Evolutionary conservation across 1,140 invertebrate species (phyloP).

Genomic region (Drosophila varians): DNA sequence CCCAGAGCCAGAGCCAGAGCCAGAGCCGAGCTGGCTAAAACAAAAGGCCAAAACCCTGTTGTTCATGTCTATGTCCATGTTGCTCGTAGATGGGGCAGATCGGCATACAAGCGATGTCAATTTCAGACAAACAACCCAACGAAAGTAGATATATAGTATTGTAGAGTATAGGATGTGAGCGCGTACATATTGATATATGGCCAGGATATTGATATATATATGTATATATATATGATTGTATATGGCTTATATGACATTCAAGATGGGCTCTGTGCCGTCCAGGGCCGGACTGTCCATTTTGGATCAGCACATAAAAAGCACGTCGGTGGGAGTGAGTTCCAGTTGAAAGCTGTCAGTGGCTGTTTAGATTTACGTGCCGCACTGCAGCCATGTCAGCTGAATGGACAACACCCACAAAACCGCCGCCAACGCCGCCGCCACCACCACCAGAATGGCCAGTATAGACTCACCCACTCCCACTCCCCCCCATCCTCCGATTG

Average conservation of each 20-base stretch:
- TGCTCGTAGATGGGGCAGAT: neutral
- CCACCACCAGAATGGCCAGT: neutral
- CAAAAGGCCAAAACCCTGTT: constrained; percentile 58
- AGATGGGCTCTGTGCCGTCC: constrained; percentile 52
- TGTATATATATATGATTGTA: constrained; percentile 9
- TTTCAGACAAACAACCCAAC: constrained; percentile 73
- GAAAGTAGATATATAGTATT: constrained; percentile 31
- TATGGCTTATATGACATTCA: constrained; percentile 49
- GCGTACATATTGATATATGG: constrained; percentile 60
- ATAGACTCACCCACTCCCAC: neutral
- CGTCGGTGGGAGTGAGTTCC: constrained; percentile 26
- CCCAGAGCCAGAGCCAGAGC: too few species aligned
- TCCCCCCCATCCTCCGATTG: constrained; percentile 22
- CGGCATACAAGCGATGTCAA: constrained; percentile 64
- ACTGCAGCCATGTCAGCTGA: constrained; percentile 71
- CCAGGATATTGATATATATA: constrained; percentile 48
- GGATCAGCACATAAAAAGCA: constrained; percentile 59
- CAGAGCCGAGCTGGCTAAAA: constrained; percentile 51
- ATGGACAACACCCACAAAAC: constrained; percentile 57
- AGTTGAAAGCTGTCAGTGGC: constrained; percentile 76
- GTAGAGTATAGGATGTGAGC: constrained; percentile 21
- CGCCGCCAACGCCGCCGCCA: constrained; percentile 37
- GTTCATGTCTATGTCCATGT: constrained; percentile 23
- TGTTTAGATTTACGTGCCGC: constrained; percentile 81
- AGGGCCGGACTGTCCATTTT: constrained; percentile 40